A percentile compares a stretch with the other conserved stretches of the same genome.
phyloP scores from a whole-genome alignment of 2,888 invertebrate genomes.

The Crepidodera aurea region DNA sequence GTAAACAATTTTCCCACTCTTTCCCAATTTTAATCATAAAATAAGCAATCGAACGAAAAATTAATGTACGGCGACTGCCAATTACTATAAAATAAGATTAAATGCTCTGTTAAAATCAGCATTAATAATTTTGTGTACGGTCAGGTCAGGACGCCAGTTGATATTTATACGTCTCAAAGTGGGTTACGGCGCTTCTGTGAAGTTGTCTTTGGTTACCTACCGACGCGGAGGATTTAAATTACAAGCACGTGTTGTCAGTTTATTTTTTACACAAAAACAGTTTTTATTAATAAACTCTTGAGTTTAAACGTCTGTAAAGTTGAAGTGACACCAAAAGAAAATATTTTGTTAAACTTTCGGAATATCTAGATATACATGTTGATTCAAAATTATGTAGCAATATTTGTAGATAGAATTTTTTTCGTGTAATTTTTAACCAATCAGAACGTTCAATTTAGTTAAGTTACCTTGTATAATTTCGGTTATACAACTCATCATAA shows the following conservation, averaged over 20 bases:
- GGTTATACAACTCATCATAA: too few species aligned
- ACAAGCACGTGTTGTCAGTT: slow-evolving; percentile 4
- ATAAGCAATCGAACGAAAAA: neutral
- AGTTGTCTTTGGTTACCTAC: slow-evolving; percentile 2
- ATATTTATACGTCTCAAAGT: slow-evolving; percentile 1
- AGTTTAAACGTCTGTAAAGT: too few species aligned
- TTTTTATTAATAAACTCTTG: neutral
- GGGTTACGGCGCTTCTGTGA: neutral
- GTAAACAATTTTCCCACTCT: neutral
- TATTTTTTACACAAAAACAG: neutral
- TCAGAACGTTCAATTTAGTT: too few species aligned
- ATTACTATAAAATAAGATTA: slow-evolving; percentile 19
- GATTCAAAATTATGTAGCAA: too few species aligned
- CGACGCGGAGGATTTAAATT: slow-evolving; percentile 8
- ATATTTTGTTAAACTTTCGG: too few species aligned
- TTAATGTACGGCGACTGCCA: neutral
- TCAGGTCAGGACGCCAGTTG: neutral
- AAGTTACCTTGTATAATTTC: too few species aligned
- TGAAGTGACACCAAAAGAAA: too few species aligned
- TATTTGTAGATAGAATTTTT: too few species aligned
- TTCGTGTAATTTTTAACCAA: too few species aligned
- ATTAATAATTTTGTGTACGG: slow-evolving; percentile 3
- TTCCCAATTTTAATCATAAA: neutral
- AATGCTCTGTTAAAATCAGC: slow-evolving; percentile 7
- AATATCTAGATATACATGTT: too few species aligned